Conservation (phyloP, 2,797 vertebrate species). For the Platyrinchus mystaceus region DNA sequence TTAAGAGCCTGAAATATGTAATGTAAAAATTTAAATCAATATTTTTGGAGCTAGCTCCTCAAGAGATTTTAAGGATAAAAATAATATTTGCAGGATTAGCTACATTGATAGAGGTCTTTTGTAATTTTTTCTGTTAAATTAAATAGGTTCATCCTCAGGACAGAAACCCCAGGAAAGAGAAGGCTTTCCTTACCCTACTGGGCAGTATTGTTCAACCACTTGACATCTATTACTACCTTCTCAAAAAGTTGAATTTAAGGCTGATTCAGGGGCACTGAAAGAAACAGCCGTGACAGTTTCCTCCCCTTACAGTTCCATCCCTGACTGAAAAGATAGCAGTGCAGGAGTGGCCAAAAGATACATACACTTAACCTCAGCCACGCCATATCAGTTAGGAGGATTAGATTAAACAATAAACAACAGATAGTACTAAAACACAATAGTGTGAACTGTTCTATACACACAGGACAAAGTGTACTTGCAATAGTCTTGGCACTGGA, state of each 20-base stretch:
- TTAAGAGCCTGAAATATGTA: neutral
- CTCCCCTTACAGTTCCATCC: neutral
- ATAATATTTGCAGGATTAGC: neutral
- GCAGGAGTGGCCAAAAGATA: neutral
- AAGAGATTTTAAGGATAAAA: neutral
- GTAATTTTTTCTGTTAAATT: neutral
- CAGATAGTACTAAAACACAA: neutral
- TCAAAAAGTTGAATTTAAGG: neutral
- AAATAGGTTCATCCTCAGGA: neutral
- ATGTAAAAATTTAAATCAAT: neutral
- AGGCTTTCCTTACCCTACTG: neutral
- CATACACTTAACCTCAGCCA: neutral
- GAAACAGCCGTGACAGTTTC: neutral
- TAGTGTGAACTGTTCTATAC: neutral
- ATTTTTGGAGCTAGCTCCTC: neutral
- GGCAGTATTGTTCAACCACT: neutral
- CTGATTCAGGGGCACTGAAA: neutral
- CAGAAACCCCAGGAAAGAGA: neutral
- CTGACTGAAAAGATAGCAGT: neutral
- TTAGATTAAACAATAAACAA: neutral
- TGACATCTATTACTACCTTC: neutral
- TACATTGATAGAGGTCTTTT: neutral
- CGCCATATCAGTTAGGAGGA: neutral
- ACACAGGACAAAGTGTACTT: neutral
- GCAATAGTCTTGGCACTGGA: neutral